Evolutionary conservation across 2,888 invertebrate genomes (phyloP), one percentile per base, ranked within the genome.

Genomic region (Gari tellinella): DNA sequence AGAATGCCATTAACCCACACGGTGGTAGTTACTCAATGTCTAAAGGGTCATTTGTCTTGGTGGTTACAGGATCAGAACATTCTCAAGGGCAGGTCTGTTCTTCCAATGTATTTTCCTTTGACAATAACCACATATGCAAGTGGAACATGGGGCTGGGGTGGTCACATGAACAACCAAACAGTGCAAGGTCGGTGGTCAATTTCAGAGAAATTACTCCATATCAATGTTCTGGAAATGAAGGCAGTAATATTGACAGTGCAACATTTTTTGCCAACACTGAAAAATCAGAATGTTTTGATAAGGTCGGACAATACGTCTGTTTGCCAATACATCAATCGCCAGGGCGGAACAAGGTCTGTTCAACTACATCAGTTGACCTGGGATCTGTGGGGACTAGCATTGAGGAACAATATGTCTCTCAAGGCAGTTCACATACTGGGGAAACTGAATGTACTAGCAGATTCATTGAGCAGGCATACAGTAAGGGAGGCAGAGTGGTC

Each of bases 151-250:
- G 63, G 63, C 45, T 64, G 56, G 64, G 67, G 67, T 46, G 62
- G 62, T 58, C 70, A 70, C 46, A 45, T 70, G 26, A 62, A 68
- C 62, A 62, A 49, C 41, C 52, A 53, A 1, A 60, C 31, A 15
- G 40, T 31, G 2, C 69, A 69, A 46, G 69, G 74, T n/a, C 62
- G 46, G 14, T 67, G 73, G 73, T 17, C 45, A 12, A 15, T 14
- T 15, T 21, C 8, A 31, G 17, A 67, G 48, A 69, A 58, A 43
- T 3, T 46, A 12, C 17, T 58, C 41, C 64, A 74, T 40, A 74
- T 74, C 14, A 68, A 67, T 58, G 26, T 25, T 25, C 26, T 64
- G 41, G 67, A 66, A 45, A 63, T 74, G 73, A 41, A 46, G 46
- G 63, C 62, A 19, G 62, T 69, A 14, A n/a, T 62, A 23, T 19